Evolutionary conservation across 2,797 vertebrate genomes (phyloP).

Genomic region (Microctenopoma stevenorrisi): DNA sequence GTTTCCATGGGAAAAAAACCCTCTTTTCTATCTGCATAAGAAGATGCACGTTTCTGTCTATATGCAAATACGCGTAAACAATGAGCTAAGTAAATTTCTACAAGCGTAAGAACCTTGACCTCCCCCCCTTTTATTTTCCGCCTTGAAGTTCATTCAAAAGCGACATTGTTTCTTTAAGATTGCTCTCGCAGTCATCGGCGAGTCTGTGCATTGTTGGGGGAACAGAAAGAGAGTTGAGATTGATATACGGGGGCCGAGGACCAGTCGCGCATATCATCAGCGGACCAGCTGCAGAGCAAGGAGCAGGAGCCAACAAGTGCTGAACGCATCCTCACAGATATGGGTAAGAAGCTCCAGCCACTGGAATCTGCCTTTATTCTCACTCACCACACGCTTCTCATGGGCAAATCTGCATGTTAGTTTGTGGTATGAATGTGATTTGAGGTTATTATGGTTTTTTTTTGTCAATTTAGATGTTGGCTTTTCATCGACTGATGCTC

Average conservation of each 20-base stretch:
- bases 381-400: conserved; percentile 7
- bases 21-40: conserved; percentile 25
- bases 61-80: conserved; percentile 61
- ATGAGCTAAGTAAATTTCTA: conserved; percentile 69
- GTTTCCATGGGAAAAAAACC: background rate
- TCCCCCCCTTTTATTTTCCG: conserved; percentile 73
- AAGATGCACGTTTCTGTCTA: conserved; percentile 14
- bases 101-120: conserved; percentile 73
- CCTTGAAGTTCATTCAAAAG: conserved; percentile 81
- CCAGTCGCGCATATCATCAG: conserved; percentile 71
- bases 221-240: conserved; percentile 75
- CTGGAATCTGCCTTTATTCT: background rate
- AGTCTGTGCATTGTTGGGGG: conserved; percentile 82
- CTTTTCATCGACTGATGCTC: conserved; percentile 58
- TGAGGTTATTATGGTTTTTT: conserved; percentile 31
- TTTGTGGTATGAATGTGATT: conserved; percentile 14
- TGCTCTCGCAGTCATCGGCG: conserved; percentile 70
- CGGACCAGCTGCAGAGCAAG: conserved; percentile 68
- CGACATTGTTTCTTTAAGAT: conserved; percentile 86
- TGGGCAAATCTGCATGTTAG: conserved; percentile 28
- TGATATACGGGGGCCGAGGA: conserved; percentile 77
- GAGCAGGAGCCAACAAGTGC: conserved; percentile 49
- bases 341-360: conserved; percentile 80
- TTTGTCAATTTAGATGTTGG: conserved; percentile 44
- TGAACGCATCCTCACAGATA: conserved; percentile 76